These are phyloP conservation scores for Clarias batrachus DNA, from an alignment of 2,113 vertebrate species.

Conservation along the genomic window DNA sequence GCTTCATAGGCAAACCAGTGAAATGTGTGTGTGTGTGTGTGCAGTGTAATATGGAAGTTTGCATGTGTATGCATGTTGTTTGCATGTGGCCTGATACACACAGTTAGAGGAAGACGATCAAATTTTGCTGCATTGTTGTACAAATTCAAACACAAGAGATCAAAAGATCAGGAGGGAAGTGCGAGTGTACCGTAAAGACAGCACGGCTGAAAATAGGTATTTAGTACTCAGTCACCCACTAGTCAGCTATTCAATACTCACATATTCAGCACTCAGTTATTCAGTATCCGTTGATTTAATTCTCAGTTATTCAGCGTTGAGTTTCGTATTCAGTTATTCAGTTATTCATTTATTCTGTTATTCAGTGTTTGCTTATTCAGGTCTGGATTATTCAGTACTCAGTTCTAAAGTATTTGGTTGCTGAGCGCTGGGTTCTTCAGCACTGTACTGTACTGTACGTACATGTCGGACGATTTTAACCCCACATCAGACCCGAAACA, in stretches of 20 bases:
- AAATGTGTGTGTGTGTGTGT: not conserved
- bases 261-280: too few species aligned
- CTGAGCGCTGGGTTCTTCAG: too few species aligned
- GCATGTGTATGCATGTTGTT: not conserved
- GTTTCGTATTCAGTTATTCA: too few species aligned
- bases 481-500: not conserved
- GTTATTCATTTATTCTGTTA: too few species aligned
- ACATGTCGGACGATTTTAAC: not conserved
- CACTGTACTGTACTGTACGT: not conserved
- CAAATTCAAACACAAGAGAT: not conserved
- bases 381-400: too few species aligned
- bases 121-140: not conserved
- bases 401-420: too few species aligned
- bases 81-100: not conserved
- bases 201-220: not conserved
- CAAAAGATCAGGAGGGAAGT: not conserved
- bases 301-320: too few species aligned
- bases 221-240: too few species aligned
- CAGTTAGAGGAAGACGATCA: not conserved
- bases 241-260: too few species aligned
- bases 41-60: not conserved
- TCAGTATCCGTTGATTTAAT: too few species aligned
- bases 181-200: not conserved
- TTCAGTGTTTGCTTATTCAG: too few species aligned
- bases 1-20: not conserved